These are phyloP conservation scores for Drosophila arawakana DNA, from an alignment of 1,140 invertebrate genomes.

Conservation along the genomic window DNA sequence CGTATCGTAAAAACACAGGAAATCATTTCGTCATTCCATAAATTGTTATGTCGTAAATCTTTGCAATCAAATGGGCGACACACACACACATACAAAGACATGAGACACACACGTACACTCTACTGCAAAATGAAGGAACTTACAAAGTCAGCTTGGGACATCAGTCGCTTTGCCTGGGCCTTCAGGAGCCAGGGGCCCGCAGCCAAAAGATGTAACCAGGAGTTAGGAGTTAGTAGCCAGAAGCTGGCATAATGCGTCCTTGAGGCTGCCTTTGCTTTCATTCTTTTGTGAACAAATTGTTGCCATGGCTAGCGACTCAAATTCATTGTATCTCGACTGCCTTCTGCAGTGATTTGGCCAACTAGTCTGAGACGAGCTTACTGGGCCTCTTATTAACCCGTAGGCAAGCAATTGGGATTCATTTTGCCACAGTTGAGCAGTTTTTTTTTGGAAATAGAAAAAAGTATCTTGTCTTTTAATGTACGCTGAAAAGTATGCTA, in stretches of 20 bases:
- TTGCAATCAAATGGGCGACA: constrained; percentile 73
- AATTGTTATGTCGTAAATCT: constrained; percentile 83
- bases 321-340: constrained; percentile 57
- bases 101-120: constrained; percentile 10
- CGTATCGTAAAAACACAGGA: constrained; percentile 75
- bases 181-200: not conserved
- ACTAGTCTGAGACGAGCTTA: constrained; percentile 48
- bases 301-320: constrained; percentile 45
- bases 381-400: constrained; percentile 32
- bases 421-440: not conserved
- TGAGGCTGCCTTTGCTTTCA: constrained; percentile 46
- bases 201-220: not conserved
- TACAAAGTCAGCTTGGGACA: constrained; percentile 24
- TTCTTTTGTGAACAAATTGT: constrained; percentile 54
- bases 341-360: constrained; percentile 66
- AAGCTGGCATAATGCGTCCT: constrained; percentile 49
- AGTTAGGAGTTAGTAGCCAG: not conserved
- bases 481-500: too few relatives aligned
- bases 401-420: not conserved
- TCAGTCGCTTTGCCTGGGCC: constrained; percentile 23
- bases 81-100: constrained; percentile 41
- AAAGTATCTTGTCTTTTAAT: too few relatives aligned
- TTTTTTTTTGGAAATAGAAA: too few relatives aligned
- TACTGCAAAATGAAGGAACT: constrained; percentile 5
- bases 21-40: constrained; percentile 83